A percentile compares a stretch with the other conserved stretches of the same genome.
phyloP scores from a whole-genome alignment of 2,888 invertebrate species.

The Aporophyla lueneburgensis region DNA sequence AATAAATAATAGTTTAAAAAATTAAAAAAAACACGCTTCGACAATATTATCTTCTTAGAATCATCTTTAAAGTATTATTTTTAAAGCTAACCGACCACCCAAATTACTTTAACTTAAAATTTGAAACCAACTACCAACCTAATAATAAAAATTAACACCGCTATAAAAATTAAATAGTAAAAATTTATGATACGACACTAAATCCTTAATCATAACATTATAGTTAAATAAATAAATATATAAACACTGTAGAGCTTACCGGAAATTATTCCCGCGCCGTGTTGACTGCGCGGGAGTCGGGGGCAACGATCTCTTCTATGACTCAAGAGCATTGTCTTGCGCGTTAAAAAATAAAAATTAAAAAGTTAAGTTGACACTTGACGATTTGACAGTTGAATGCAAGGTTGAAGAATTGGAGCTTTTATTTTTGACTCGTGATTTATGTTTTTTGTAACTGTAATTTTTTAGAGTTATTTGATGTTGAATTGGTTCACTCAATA shows the following conservation, averaged over 20 bases:
- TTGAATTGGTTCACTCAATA: neutral
- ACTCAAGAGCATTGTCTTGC: conserved; percentile 78
- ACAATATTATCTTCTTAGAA: too few species aligned
- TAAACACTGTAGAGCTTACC: conserved; percentile 67
- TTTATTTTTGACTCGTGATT: conserved; percentile 21
- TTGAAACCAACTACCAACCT: conserved; percentile 23
- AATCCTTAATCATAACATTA: conserved; percentile 61
- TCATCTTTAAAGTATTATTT: too few species aligned
- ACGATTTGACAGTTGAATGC: conserved; percentile 33
- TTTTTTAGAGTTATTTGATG: neutral
- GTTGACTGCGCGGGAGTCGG: conserved; percentile 83
- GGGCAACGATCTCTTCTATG: conserved; percentile 83
- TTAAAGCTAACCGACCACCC: conserved; percentile 26
- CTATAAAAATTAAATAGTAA: conserved; percentile 45
- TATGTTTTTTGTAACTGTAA: neutral
- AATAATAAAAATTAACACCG: conserved; percentile 35
- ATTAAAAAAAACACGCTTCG: too few species aligned
- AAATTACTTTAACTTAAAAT: conserved; percentile 18
- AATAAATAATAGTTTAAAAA: too few species aligned
- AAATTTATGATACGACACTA: conserved; percentile 43
- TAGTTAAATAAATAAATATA: conserved; percentile 53
- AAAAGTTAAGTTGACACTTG: conserved; percentile 48
- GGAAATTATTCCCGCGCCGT: conserved; percentile 74
- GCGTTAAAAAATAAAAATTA: conserved; percentile 54
- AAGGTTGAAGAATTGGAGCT: conserved; percentile 20